phyloP scores from a whole-genome alignment of 2,888 invertebrate species.

The Carcina quercana region DNA sequence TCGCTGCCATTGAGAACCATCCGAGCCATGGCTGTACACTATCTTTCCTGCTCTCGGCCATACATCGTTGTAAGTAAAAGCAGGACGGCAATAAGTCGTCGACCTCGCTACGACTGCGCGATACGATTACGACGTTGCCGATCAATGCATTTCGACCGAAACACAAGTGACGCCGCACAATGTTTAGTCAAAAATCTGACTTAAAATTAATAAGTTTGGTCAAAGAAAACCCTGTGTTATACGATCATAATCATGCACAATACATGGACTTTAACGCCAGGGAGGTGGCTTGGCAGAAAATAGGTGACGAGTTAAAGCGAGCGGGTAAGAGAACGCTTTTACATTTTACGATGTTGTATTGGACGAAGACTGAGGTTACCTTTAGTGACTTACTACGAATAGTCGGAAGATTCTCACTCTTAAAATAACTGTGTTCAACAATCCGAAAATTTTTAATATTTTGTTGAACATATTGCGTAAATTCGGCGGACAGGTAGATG shows the following conservation, averaged over 20 bases:
- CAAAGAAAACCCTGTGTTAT: constrained; percentile 44
- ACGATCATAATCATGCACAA: constrained; percentile 46
- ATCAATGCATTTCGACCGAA: constrained; percentile 1
- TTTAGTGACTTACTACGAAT: too few relatives aligned
- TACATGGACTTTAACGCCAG: constrained; percentile 62
- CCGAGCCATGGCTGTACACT: too few relatives aligned
- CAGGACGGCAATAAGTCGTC: not conserved
- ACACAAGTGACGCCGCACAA: constrained; percentile 9
- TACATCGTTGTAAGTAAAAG: too few relatives aligned
- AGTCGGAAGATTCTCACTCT: constrained; percentile 11
- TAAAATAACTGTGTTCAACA: too few relatives aligned
- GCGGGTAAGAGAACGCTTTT: constrained; percentile 43
- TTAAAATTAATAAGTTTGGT: constrained; percentile 46
- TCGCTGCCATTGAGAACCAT: too few relatives aligned
- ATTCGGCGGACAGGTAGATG: too few relatives aligned
- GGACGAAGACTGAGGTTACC: too few relatives aligned
- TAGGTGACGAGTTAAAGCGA: constrained; percentile 53
- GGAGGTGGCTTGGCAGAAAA: constrained; percentile 64
- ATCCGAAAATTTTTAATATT: too few relatives aligned
- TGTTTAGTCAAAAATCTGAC: constrained; percentile 46
- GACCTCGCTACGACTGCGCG: constrained; percentile 5
- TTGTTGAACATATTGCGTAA: too few relatives aligned
- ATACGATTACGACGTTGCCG: constrained; percentile 17
- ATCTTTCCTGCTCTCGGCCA: too few relatives aligned
- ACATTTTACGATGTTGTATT: constrained; percentile 26